phyloP scores from a whole-genome alignment of 2,888 invertebrate species.

The Panopea generosa region DNA sequence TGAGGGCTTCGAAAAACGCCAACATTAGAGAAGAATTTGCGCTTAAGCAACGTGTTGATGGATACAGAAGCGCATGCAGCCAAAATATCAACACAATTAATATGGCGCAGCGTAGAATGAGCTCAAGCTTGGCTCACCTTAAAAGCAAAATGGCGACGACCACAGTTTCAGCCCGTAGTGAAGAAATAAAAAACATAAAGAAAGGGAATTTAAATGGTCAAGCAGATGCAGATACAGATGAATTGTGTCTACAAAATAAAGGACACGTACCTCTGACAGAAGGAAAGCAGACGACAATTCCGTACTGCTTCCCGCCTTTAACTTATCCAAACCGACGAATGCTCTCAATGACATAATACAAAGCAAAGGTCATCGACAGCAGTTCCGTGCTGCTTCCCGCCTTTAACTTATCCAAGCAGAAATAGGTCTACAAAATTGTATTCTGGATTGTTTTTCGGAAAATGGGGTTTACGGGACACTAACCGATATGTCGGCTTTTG shows the following conservation, averaged over 20 bases:
- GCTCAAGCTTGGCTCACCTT: constrained; percentile 21
- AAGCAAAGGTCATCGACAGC: too few species aligned
- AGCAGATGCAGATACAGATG: constrained; percentile 1
- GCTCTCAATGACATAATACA: constrained; percentile 6
- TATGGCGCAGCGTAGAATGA: constrained; percentile 32
- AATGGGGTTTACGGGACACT: too few species aligned
- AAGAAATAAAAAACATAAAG: background rate
- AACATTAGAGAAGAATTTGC: constrained; percentile 50
- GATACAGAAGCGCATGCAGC: constrained; percentile 28
- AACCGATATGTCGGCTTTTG: too few species aligned
- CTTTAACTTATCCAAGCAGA: constrained; percentile 30
- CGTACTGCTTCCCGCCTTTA: constrained; percentile 42
- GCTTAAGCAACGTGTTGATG: constrained; percentile 32
- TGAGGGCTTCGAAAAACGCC: constrained; percentile 49
- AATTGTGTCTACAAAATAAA: constrained; percentile 39
- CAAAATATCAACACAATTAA: constrained; percentile 37
- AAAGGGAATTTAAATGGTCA: background rate
- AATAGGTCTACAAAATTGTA: too few species aligned
- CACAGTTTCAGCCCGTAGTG: background rate
- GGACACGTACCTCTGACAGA: constrained; percentile 26
- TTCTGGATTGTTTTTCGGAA: too few species aligned
- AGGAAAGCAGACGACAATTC: too few species aligned
- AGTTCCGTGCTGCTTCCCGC: constrained; percentile 30
- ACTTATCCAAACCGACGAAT: constrained; percentile 21
- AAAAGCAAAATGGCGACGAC: constrained; percentile 30